Conservation (phyloP, 1,140 invertebrate species). For the Diabrotica virgifera region DNA sequence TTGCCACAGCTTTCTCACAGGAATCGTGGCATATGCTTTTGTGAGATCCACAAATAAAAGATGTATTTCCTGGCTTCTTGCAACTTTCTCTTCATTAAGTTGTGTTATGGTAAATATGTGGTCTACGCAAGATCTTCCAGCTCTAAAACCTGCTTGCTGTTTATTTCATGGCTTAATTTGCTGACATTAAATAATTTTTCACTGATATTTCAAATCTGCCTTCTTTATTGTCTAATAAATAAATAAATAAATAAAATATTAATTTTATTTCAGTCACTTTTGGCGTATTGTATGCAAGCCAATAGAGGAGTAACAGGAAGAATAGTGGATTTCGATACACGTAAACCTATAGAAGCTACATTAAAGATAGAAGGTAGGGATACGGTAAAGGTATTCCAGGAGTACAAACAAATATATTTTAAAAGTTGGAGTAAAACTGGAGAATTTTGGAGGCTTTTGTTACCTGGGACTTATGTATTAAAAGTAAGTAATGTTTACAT, state of each 20-base stretch:
- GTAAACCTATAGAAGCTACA: conserved; percentile 45
- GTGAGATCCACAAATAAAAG: too few species aligned
- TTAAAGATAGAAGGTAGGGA: conserved; percentile 50
- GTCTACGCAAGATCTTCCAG: too few species aligned
- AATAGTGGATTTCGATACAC: conserved; percentile 46
- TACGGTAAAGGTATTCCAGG: neutral
- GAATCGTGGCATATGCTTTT: too few species aligned
- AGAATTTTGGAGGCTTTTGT: conserved; percentile 45
- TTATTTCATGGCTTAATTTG: too few species aligned
- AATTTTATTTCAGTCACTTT: conserved; percentile 41
- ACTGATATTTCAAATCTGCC: neutral
- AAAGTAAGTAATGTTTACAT: conserved; percentile 24
- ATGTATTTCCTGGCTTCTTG: too few species aligned
- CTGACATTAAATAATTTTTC: neutral
- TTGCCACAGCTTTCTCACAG: too few species aligned
- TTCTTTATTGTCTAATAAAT: neutral
- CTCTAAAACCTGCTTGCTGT: too few species aligned
- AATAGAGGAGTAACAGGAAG: conserved; percentile 51
- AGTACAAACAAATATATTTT: conserved; percentile 35
- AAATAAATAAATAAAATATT: neutral
- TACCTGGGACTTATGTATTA: conserved; percentile 43
- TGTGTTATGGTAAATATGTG: too few species aligned
- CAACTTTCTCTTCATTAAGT: too few species aligned
- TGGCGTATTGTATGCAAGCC: conserved; percentile 43
- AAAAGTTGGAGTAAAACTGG: conserved; percentile 33